Base-by-base conservation (phyloP, 2,797 vertebrate species). In the Acrocephalus scirpaceus region DNA sequence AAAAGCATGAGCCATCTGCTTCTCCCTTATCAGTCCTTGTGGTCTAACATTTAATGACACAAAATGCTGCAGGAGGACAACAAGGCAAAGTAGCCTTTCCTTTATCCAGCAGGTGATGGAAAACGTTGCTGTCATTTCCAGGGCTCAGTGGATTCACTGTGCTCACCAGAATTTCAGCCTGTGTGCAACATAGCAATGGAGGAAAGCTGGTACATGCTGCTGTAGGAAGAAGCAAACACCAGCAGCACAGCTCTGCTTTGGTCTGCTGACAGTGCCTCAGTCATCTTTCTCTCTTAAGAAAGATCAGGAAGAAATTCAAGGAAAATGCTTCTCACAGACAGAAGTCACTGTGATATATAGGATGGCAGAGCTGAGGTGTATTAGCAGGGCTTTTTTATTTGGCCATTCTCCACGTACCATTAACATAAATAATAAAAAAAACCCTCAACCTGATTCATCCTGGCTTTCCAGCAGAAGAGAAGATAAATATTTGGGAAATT, bases 221-320 rank as follows among this genome's bases (percentile, higher is more conserved):
- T 17, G 2, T 0, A 58, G 45, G 32, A 69, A 36, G 48, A 58
- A 42, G 17, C 22, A 7, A 2, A 1, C 16, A 44, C 2, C 67
- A 75, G 51, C 81, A 64, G 51, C 67, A 45, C 30, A 25, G 34
- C 65, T 88, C 66, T 88, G 88, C 91, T 75, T 44, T 89, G 62
- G 30, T 72, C 66, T 89, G 60, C 27, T 94, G 77, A 45, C 64
- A 70, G 4, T 44, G 73, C 20, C 71, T 58, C 48, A n/a, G 36
- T 54, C 74, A 51, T 54, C 48, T 70, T 87, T 58, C 38, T 72
- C 56, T 91, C 62, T 57, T 82, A 45, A 40, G 72, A 70, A 86
- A 88, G 20, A 73, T 51, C 27, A 82, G 48, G 67, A 70, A 71
- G 22, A 84, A 94, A 82, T 73, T 79, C 25, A 76, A 87, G 71